Conservation (phyloP, 2,797 vertebrate species). For the Coendou prehensilis region DNA sequence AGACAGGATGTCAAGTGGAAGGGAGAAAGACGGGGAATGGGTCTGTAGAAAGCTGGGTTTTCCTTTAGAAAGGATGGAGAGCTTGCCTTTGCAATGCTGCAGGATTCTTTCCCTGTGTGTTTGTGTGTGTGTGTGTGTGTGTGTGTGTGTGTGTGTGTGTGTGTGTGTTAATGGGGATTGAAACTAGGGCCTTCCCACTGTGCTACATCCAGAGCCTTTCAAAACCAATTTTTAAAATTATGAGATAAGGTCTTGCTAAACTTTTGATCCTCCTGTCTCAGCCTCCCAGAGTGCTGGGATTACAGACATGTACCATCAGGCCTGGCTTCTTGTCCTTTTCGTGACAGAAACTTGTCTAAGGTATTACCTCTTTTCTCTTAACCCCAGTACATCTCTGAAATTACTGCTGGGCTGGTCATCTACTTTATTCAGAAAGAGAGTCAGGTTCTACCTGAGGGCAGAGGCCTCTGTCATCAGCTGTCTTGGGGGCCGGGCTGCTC, state of each 20-base stretch:
- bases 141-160: not conserved
- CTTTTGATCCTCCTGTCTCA: not conserved
- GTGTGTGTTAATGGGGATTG: not conserved
- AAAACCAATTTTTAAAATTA: not conserved
- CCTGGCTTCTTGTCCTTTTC: not conserved
- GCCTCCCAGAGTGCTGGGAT: not conserved
- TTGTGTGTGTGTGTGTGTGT: not conserved
- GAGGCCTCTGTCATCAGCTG: not conserved
- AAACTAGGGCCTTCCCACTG: not conserved
- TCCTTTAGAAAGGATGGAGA: not conserved
- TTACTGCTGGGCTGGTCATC: not conserved
- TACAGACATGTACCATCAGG: not conserved
- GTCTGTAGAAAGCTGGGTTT: not conserved
- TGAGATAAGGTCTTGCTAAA: not conserved
- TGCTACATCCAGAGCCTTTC: not conserved
- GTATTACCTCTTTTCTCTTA: not conserved
- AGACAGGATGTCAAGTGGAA: not conserved
- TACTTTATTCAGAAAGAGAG: not conserved
- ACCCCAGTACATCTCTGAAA: not conserved
- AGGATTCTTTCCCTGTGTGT: not conserved
- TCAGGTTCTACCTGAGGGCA: not conserved
- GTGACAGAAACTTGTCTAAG: not conserved
- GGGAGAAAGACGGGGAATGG: not conserved
- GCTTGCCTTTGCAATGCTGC: not conserved
- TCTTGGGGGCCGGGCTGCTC: not conserved